Evolutionary conservation across 1,140 invertebrate genomes (phyloP).

Genomic region (Metopolophium dirhodum): DNA sequence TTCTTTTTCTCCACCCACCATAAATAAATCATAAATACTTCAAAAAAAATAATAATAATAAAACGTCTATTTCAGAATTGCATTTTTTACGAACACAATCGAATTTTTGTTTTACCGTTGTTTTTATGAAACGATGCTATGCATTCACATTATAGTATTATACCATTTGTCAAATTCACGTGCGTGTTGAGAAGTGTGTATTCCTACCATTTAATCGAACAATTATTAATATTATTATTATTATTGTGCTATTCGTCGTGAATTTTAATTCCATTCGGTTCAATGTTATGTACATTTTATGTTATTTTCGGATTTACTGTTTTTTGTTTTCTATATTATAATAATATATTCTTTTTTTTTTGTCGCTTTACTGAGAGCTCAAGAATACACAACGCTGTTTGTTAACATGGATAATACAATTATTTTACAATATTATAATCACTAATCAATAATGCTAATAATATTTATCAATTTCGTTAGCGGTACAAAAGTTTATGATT

Average conservation of each 20-base stretch:
- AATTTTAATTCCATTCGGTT: not conserved
- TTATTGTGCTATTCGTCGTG: not conserved
- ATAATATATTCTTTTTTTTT: not conserved
- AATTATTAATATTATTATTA: not conserved
- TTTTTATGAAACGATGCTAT: not conserved
- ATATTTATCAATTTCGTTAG: not conserved
- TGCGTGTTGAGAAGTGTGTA: not conserved
- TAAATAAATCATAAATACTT: not conserved
- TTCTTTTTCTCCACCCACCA: not conserved
- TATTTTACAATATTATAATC: not conserved
- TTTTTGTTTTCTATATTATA: not conserved
- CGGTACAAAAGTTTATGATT: not conserved
- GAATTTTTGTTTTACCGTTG: not conserved
- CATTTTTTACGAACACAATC: not conserved
- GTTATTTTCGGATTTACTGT: not conserved
- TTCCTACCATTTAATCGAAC: not conserved
- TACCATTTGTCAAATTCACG: not conserved
- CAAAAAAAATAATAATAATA: not conserved
- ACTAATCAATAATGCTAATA: conserved; percentile 8
- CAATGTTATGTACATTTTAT: not conserved
- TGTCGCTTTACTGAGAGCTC: not conserved
- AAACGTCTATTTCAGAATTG: not conserved
- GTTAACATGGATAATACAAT: not conserved
- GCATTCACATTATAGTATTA: not conserved
- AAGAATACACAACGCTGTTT: not conserved